A percentile compares a stretch with the other conserved stretches of the same genome.
Conservation (phyloP, 2,113 vertebrate genomes). For the Gadus macrocephalus region DNA sequence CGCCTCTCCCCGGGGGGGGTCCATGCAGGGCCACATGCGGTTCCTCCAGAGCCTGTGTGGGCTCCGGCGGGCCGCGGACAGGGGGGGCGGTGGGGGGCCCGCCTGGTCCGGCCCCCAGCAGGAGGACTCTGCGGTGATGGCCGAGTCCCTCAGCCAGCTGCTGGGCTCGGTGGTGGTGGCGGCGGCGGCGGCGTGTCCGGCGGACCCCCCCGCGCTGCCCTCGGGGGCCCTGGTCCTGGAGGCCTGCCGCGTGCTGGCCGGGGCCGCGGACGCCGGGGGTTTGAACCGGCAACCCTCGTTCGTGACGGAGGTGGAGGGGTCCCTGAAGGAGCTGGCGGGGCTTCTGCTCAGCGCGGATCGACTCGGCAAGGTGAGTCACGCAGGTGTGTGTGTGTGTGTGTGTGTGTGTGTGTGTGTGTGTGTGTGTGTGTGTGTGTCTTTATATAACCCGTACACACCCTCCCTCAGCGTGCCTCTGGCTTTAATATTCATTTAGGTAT, state of each 20-base stretch:
- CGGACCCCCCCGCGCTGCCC: conserved; percentile 51
- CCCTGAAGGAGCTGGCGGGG: conserved; percentile 71
- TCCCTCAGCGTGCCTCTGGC: background rate
- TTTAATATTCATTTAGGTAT: too few species aligned
- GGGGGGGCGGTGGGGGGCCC: conserved; percentile 48
- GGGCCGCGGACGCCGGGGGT: conserved; percentile 62
- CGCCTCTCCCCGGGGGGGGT: conserved; percentile 11
- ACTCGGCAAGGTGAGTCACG: background rate
- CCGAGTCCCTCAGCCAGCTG: conserved; percentile 75
- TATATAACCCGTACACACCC: background rate
- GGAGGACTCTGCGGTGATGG: conserved; percentile 59
- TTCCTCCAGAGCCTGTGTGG: conserved; percentile 80
- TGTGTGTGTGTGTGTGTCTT: background rate
- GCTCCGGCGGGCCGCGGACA: conserved; percentile 60
- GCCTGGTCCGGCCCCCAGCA: conserved; percentile 51
- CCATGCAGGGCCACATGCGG: conserved; percentile 61
- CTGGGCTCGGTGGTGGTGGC: conserved; percentile 69
- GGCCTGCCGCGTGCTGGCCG: conserved; percentile 66
- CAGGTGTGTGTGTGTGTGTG: too few species aligned
- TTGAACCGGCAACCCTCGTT: conserved; percentile 67
- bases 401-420: background rate
- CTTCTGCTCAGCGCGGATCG: conserved; percentile 69
- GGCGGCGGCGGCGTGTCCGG: conserved; percentile 62
- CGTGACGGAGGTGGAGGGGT: conserved; percentile 72
- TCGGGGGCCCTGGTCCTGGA: conserved; percentile 58